Evolutionary conservation across 2,888 invertebrate genomes (phyloP), one percentile per base, ranked within the genome.

Genomic region (Plemyria rubiginata): DNA sequence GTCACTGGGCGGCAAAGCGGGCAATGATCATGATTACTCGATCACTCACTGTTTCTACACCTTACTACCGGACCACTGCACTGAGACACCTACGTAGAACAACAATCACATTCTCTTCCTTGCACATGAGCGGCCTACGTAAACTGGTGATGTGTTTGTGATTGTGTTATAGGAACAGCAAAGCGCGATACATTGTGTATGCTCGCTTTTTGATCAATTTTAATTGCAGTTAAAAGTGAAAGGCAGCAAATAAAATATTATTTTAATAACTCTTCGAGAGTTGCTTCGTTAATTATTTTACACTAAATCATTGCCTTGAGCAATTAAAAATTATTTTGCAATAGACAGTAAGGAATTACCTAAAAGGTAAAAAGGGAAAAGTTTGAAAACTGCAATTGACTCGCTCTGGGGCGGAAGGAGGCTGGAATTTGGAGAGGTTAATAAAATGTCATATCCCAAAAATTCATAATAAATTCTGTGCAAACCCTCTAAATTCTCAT

Each of bases 1-100:
- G 72, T 70, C 70, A 70, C 66, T 66, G 62, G 48, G 62, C 54
- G 55, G 62, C 52, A 61, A 67, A 61, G 71, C 71, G 60, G 65
- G 60, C 65, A 67, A 75, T 78, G 76, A 68, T 78, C 76, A 76
- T 82, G 77, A 82, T 81, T 81, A 77, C 79, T 67, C 69, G 77
- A 83, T 83, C 77, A 79, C 74, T 84, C 83, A 81, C 77, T 77
- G 80, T 79, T 81, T 82, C 81, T 73, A 77, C 80, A 82, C 82
- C 75, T 79, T 68, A 48, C 64, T 66, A 62, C 54, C 55, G 54
- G 56, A 74, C 79, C 79, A 81, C 52, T 65, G 56, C 66, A 75
- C 45, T 49, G 60, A 72, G 77, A 78, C 69, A 75, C 68, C 69
- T 67, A 61, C 36, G 13, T 13, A 55, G 41, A 63, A 60, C 63